Evolutionary conservation across 1,140 invertebrate genomes (phyloP), one percentile per base, ranked within the genome.

Genomic region (Reticulitermes speratus): DNA sequence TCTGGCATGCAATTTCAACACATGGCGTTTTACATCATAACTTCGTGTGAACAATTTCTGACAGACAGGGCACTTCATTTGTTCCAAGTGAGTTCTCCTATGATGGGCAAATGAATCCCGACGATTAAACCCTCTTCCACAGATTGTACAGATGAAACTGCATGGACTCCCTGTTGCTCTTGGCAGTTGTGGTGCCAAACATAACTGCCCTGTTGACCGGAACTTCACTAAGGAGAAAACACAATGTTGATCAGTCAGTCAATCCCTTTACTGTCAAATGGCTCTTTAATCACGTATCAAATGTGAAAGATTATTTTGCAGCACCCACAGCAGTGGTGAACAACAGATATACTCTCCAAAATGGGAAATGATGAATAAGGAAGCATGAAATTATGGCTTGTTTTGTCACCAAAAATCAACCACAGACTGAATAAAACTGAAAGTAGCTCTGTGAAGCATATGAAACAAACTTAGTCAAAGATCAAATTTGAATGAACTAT

Each of bases 51-150:
- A 92, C 88, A 92, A 90, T 82, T 90, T 90, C 86, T 90, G 90
- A 89, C 92, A 93, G 83, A 92, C 91, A 38, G 91, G 91, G 88
- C 92, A 93, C 84, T 91, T 88, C 25, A 92, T 93, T 85, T 92
- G 91, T n/a, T 92, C 92, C 88, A 90, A 91, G 89, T 93, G 92
- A 89, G 92, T 91, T 89, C 91, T 92, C 87, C 91, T 91, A 88
- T 93, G 92, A 87, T 92, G 92, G 82, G 91, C 91, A 86, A 92
- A 89, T 85, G 91, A 91, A 88, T 92, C 91, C n/a, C 90, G 90
- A 86, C 91, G 91, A 89, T 89, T 91, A 90, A 91, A 92, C 88
- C 88, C 89, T 89, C 91, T 91, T 88, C 92, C 92, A 88, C 91
- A 92, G 88, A 92, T 90, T 88, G 91, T 90, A 89, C 91, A 92